Evolutionary conservation across 2,113 vertebrate species (phyloP).

Genomic region (Monarcha castaneiventris): DNA sequence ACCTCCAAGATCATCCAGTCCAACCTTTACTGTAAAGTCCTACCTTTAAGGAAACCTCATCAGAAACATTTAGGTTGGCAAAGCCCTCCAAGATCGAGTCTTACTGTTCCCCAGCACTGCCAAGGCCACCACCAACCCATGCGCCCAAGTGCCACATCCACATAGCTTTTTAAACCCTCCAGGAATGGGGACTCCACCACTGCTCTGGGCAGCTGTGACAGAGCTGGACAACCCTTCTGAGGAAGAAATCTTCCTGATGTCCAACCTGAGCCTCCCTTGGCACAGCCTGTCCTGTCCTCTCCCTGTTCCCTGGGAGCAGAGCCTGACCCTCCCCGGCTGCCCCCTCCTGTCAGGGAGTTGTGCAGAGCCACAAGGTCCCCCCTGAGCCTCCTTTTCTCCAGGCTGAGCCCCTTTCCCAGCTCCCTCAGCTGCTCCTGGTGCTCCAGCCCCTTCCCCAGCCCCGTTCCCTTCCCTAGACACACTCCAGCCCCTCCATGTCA

Average conservation of each 20-base stretch:
- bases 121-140: neutral
- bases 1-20: neutral
- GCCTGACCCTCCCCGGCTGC: rapidly evolving
- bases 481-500: rapidly evolving
- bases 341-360: neutral
- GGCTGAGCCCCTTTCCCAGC: neutral
- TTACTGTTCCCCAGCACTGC: neutral
- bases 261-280: neutral
- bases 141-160: neutral
- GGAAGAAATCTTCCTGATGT: neutral
- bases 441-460: rapidly evolving
- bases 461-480: rapidly evolving
- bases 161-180: neutral
- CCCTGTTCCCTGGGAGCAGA: neutral
- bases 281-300: rapidly evolving
- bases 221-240: neutral
- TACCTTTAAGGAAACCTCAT: neutral
- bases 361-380: neutral
- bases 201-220: neutral
- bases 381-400: neutral
- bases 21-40: rapidly evolving
- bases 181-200: neutral
- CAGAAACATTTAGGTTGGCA: neutral
- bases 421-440: rapidly evolving
- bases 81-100: neutral